phyloP scores from a whole-genome alignment of 53 echinoderm and acorn worm genomes.

The Hippasteria phrygiana region DNA sequence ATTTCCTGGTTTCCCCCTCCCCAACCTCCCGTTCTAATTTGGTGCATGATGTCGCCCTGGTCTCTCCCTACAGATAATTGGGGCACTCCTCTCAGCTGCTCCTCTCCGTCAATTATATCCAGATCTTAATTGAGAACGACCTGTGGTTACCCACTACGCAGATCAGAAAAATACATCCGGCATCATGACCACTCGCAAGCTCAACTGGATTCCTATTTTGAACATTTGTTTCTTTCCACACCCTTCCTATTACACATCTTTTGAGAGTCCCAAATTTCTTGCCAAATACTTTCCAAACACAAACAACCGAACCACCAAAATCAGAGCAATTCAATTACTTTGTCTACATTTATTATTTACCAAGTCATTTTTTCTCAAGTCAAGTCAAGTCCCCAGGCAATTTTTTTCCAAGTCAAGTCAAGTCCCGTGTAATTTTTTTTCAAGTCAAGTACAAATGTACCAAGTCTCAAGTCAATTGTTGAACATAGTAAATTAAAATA shows the following conservation, averaged over 20 bases:
- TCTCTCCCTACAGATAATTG: conserved; percentile 21
- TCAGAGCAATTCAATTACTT: too few species aligned
- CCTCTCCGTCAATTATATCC: conserved; percentile 45
- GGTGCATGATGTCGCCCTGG: conserved; percentile 3
- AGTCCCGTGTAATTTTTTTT: too few species aligned
- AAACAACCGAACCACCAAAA: not conserved
- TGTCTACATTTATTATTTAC: too few species aligned
- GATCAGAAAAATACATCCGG: not conserved
- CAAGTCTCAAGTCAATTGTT: too few species aligned
- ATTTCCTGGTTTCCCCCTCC: not conserved
- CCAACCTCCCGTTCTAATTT: conserved; percentile 11
- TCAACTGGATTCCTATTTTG: not conserved
- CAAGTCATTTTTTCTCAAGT: too few species aligned
- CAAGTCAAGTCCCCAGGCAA: too few species aligned
- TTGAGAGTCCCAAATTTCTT: not conserved
- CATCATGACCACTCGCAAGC: not conserved
- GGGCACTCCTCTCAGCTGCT: conserved; percentile 59
- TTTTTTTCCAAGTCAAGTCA: too few species aligned
- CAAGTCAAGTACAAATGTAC: too few species aligned
- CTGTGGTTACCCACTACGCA: conserved; percentile 12
- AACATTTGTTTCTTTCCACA: not conserved
- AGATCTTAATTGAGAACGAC: conserved; percentile 42
- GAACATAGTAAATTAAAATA: too few species aligned
- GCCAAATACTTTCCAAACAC: not conserved
- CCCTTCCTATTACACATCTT: conserved; percentile 59